phyloP scores from a whole-genome alignment of 2,888 invertebrate species.

The Tuberolachnus salignus region DNA sequence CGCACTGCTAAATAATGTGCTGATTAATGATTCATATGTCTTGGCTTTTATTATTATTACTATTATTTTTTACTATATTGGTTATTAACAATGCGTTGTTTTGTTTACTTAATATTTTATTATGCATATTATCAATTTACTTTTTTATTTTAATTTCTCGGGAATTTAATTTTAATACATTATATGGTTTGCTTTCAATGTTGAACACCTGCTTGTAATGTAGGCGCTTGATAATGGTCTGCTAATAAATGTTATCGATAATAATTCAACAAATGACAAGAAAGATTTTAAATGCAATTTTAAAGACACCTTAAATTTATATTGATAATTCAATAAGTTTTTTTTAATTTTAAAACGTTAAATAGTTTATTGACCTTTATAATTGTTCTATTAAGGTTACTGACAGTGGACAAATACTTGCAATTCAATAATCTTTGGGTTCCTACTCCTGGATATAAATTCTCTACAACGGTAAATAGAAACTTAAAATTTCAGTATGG shows the following conservation, averaged over 20 bases:
- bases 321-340: background rate
- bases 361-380: constrained; percentile 3
- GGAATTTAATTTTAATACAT: constrained; percentile 3
- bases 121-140: background rate
- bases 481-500: no score
- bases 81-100: no score
- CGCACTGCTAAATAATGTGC: no score
- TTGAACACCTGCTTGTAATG: background rate
- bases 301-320: background rate
- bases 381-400: constrained; percentile 10
- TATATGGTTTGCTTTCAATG: background rate
- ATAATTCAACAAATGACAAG: constrained; percentile 25
- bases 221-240: constrained; percentile 7
- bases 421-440: background rate
- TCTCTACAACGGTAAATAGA: background rate
- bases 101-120: no score
- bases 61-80: no score
- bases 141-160: background rate
- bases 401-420: background rate
- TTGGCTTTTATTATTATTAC: no score
- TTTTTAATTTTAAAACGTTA: constrained; percentile 7
- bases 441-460: constrained; percentile 8
- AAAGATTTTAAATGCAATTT: constrained; percentile 4
- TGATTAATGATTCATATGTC: no score
- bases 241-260: constrained; percentile 14